These are phyloP conservation scores for Istiophorus platypterus DNA, from an alignment of 2,113 vertebrate species.

Conservation along the genomic window DNA sequence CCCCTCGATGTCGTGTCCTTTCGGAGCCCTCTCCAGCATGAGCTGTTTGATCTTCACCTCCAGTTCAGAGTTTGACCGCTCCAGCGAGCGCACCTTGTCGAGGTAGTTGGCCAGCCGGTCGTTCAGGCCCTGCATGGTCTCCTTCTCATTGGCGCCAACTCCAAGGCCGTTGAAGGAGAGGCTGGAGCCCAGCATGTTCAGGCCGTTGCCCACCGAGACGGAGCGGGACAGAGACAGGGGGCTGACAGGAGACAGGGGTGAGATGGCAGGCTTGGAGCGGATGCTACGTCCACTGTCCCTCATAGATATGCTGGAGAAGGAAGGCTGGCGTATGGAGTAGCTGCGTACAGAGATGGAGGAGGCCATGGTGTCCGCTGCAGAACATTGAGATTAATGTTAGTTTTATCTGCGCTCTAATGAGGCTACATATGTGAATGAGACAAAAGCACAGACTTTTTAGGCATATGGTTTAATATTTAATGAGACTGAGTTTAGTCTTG, in stretches of 20 bases:
- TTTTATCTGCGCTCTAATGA: neutral
- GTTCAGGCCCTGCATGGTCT: slow-evolving; percentile 93
- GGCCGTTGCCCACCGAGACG: slow-evolving; percentile 82
- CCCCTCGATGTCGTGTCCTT: slow-evolving; percentile 75
- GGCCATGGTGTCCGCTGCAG: slow-evolving; percentile 75
- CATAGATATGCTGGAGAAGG: slow-evolving; percentile 81
- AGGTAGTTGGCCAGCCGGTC: slow-evolving; percentile 88
- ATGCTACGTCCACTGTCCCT: slow-evolving; percentile 74
- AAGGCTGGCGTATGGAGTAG: slow-evolving; percentile 74
- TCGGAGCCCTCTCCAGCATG: slow-evolving; percentile 80
- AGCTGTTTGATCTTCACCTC: slow-evolving; percentile 88
- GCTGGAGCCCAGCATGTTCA: slow-evolving; percentile 77
- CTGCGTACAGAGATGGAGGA: slow-evolving; percentile 77
- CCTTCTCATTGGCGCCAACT: slow-evolving; percentile 84
- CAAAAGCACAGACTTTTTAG: neutral
- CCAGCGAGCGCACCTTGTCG: slow-evolving; percentile 85
- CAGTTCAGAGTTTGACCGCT: slow-evolving; percentile 85
- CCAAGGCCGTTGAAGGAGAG: slow-evolving; percentile 72
- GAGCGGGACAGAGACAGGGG: slow-evolving; percentile 76
- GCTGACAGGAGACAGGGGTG: slow-evolving; percentile 56
- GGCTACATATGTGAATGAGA: neutral
- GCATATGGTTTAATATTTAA: neutral
- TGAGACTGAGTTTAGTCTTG: neutral
- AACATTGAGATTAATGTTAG: neutral
- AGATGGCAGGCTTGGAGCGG: slow-evolving; percentile 70